phyloP scores from a whole-genome alignment of 2,113 vertebrate genomes.

The Cynocephalus volans region DNA sequence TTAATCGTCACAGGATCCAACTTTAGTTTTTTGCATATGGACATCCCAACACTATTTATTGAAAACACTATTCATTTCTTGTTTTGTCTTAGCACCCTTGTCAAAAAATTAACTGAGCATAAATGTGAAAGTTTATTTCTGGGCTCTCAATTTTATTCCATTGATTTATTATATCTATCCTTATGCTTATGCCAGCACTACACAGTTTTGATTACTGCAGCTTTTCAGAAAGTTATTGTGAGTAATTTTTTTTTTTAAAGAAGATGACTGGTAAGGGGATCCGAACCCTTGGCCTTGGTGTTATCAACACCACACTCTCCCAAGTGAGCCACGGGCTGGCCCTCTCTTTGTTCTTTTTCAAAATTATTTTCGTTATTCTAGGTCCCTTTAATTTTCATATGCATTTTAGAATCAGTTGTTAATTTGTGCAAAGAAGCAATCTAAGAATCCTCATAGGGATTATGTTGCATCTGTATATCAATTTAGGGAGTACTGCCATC shows the following conservation, averaged over 20 bases:
- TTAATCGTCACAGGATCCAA: not conserved
- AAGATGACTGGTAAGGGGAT: too few relatives aligned
- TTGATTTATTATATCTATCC: not conserved
- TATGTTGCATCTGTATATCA: not conserved
- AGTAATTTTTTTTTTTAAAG: not conserved
- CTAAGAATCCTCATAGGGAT: not conserved
- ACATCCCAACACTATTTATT: not conserved
- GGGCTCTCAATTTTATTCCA: not conserved
- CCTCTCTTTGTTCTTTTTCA: constrained; percentile 6
- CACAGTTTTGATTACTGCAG: not conserved
- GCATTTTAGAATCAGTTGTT: not conserved
- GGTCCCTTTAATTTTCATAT: constrained; percentile 21
- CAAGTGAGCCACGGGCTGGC: too few relatives aligned
- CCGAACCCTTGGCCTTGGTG: too few relatives aligned
- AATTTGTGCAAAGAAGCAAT: not conserved
- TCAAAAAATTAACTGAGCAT: not conserved
- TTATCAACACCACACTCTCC: too few relatives aligned
- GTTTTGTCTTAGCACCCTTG: not conserved
- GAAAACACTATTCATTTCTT: not conserved
- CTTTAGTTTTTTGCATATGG: not conserved
- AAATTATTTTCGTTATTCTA: not conserved
- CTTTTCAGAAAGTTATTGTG: not conserved
- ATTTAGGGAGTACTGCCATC: not conserved
- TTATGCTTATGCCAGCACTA: not conserved
- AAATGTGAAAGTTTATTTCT: constrained; percentile 13